These are phyloP conservation scores for Tiphia femorata DNA, from an alignment of 2,888 invertebrate species.

Conservation along the genomic window DNA sequence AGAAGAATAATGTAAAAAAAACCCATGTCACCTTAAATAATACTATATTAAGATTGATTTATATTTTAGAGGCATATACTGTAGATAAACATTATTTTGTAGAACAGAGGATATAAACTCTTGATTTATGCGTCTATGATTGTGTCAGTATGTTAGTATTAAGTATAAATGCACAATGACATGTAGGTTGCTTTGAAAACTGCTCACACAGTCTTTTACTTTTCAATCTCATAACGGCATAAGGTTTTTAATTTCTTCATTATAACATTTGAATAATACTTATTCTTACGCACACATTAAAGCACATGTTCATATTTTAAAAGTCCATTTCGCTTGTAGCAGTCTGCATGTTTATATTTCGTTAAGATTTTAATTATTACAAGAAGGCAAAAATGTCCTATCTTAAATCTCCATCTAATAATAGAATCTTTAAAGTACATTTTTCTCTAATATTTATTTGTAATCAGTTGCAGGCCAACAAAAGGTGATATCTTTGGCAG, in stretches of 20 bases:
- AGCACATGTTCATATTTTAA: conserved; percentile 14
- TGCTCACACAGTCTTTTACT: no score
- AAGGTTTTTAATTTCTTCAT: not conserved
- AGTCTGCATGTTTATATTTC: not conserved
- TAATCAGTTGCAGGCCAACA: conserved; percentile 22
- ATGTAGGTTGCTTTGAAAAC: no score
- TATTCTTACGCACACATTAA: no score
- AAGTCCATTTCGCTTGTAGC: no score
- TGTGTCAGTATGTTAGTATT: no score
- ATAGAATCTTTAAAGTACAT: no score
- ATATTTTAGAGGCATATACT: conserved; percentile 21
- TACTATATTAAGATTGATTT: conserved; percentile 40
- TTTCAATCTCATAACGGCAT: not conserved
- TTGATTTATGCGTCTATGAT: no score
- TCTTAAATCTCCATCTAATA: no score
- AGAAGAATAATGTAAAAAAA: conserved; percentile 44
- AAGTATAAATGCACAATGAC: no score
- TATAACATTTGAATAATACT: no score
- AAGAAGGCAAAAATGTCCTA: not conserved
- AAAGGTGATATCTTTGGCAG: conserved; percentile 45
- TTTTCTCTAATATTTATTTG: conserved; percentile 23
- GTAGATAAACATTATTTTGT: not conserved
- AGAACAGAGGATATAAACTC: not conserved
- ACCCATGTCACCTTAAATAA: conserved; percentile 46
- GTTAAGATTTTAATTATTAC: not conserved